phyloP scores from a whole-genome alignment of 2,888 invertebrate genomes.

The Dryobotodes eremita region DNA sequence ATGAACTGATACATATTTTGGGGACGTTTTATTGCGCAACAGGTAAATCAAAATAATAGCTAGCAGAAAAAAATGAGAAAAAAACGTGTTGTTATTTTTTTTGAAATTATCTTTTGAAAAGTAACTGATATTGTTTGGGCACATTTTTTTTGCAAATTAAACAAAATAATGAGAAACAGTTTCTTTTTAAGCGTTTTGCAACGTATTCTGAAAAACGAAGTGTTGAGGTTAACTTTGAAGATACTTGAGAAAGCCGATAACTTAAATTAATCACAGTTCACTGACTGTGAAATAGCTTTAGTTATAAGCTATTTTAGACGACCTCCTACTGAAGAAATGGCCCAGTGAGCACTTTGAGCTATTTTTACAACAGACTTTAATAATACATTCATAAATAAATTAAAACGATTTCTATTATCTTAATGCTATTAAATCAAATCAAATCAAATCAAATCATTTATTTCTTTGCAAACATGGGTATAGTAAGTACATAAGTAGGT shows the following conservation, averaged over 20 bases:
- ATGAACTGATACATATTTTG: not conserved
- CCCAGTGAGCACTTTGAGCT: conserved; percentile 33
- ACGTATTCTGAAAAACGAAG: not conserved
- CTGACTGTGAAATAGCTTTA: conserved; percentile 26
- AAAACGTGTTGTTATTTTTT: not conserved
- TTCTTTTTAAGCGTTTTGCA: too few relatives aligned
- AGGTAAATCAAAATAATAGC: not conserved
- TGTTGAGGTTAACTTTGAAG: not conserved
- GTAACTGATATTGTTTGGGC: not conserved
- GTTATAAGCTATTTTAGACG: not conserved
- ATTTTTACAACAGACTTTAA: not conserved
- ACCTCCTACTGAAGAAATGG: not conserved
- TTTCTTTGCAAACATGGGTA: too few relatives aligned
- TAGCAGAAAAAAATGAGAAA: not conserved
- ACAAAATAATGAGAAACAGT: not conserved
- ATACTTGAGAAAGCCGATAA: conserved; percentile 15
- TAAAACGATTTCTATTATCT: too few relatives aligned
- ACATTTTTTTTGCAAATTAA: not conserved
- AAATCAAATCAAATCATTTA: too few relatives aligned
- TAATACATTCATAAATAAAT: too few relatives aligned
- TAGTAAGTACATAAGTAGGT: too few relatives aligned
- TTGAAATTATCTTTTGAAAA: not conserved
- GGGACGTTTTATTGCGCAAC: not conserved
- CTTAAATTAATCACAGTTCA: conserved; percentile 18
- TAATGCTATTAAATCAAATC: too few relatives aligned